Base-by-base conservation (phyloP, 2,888 invertebrate genomes). In the Nebria salina region DNA sequence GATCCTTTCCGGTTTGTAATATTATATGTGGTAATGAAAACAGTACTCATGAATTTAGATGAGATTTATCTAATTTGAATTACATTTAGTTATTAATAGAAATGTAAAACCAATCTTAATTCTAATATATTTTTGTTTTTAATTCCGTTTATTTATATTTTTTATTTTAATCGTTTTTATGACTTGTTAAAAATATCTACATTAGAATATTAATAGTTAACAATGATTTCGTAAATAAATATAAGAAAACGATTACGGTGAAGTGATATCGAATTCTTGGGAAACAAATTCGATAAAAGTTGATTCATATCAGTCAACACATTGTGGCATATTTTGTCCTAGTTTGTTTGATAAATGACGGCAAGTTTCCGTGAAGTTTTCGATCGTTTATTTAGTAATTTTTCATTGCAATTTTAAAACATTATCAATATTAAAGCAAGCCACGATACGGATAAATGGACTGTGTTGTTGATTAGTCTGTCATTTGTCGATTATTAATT, bases 401-500 rank as follows among this genome's bases (percentile, higher is more conserved):
- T 54, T 72, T 41, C 72, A 20, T 41, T 72, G 68, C 2, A 34
- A 34, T 4, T 34, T 34, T 34, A 34, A 34, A 13, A 72, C 72
- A n/a, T 25, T 34, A 72, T 72, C 42, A 72, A 72, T 26, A n/a
- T 72, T 41, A 72, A 72, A n/a, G 5, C 42, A 34, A 68, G 25
- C 68, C 68, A 15, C 68, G 68, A 68, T 68, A 11, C 68, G 41
- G 43, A 74, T 74, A 43, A 43, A 74, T 15, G 0, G 42, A 74
- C 43, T 43, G 43, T 20, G 42, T 64, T 34, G 76, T 76, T 65
- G 65, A 76, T 76, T 76, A 76, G 76, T 7, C 76, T 76, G 76
- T 76, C 76, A 76, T 76, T 76, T 76, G 76, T 76, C 76, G 76
- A 65, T 76, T 76, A 76, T 76, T 76, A 65, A 76, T 65, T 65